Conservation (phyloP, 23 tunicate genomes). For the Styela plicata region DNA sequence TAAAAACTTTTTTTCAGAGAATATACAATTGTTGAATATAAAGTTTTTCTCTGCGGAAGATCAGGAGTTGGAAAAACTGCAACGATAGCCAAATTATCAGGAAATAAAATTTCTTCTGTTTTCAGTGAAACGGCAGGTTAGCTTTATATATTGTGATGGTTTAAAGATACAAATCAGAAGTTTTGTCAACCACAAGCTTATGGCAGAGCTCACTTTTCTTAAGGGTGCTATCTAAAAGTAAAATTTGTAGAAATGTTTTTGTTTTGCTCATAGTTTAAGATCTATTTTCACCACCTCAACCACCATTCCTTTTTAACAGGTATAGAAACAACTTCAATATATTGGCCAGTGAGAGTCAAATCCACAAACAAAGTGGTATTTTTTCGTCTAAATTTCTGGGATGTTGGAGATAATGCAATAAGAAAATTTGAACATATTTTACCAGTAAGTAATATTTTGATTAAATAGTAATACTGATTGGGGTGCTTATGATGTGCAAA, state of each 20-base stretch:
- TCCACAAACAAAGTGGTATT: slow-evolving; percentile 67
- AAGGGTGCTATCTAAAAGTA: too few relatives aligned
- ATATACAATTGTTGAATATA: slow-evolving; percentile 48
- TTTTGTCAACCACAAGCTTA: too few relatives aligned
- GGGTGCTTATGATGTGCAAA: too few relatives aligned
- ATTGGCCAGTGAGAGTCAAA: slow-evolving; percentile 70
- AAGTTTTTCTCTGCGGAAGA: slow-evolving; percentile 74
- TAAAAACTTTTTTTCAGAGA: too few relatives aligned
- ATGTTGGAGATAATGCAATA: slow-evolving; percentile 78
- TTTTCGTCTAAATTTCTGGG: slow-evolving; percentile 80
- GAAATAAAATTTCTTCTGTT: slow-evolving; percentile 11
- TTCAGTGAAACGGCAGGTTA: slow-evolving; percentile 57
- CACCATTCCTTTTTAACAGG: not conserved
- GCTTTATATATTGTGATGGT: too few relatives aligned
- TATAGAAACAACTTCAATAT: slow-evolving; percentile 51
- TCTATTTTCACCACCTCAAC: too few relatives aligned
- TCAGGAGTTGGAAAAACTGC: slow-evolving; percentile 86
- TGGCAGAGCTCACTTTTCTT: too few relatives aligned
- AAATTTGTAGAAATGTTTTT: too few relatives aligned
- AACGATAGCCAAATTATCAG: slow-evolving; percentile 57
- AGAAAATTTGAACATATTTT: slow-evolving; percentile 89
- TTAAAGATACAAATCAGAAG: too few relatives aligned
- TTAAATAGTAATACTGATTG: too few relatives aligned
- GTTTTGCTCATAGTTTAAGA: too few relatives aligned
- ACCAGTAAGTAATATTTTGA: slow-evolving; percentile 32